phyloP scores from a whole-genome alignment of 2,113 vertebrate species.

The Oreochromis tanganicae region DNA sequence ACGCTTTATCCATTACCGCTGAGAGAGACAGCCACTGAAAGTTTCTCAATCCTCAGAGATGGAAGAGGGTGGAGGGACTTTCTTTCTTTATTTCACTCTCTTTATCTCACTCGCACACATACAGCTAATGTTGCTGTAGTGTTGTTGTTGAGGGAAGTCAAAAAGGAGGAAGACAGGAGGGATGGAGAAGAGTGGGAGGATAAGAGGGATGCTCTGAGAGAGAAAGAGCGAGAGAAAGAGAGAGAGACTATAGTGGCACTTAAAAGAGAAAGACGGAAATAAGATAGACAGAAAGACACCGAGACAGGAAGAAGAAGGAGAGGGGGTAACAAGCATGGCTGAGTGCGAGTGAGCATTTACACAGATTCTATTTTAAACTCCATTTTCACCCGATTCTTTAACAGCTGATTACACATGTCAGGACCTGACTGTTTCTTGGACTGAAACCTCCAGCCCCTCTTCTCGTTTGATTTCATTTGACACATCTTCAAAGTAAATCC shows the following conservation, averaged over 20 bases:
- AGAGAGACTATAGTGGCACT: not conserved
- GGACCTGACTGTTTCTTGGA: not conserved
- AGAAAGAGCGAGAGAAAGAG: not conserved
- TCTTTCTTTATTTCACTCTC: not conserved
- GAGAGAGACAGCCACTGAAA: constrained; percentile 40
- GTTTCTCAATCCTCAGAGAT: constrained; percentile 50
- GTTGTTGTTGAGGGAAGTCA: not conserved
- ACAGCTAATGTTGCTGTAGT: not conserved
- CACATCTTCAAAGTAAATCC: not conserved
- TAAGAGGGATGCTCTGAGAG: not conserved
- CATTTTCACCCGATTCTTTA: constrained; percentile 19
- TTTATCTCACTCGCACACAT: constrained; percentile 10
- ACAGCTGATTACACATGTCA: constrained; percentile 31
- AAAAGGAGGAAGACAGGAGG: not conserved
- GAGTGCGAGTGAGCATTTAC: not conserved
- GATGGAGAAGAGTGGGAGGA: not conserved
- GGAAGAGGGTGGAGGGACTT: not conserved
- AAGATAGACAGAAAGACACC: not conserved
- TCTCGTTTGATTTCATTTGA: not conserved
- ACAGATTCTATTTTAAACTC: constrained; percentile 25
- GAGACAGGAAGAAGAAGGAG: not conserved
- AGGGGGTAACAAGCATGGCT: not conserved
- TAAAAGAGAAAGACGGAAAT: not conserved
- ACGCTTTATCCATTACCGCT: constrained; percentile 61
- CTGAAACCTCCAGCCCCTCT: not conserved